Percentiles rank a stretch among this genome's conserved stretches.
phyloP scores from a whole-genome alignment of 2,113 vertebrate species.

The Percina caprodes region DNA sequence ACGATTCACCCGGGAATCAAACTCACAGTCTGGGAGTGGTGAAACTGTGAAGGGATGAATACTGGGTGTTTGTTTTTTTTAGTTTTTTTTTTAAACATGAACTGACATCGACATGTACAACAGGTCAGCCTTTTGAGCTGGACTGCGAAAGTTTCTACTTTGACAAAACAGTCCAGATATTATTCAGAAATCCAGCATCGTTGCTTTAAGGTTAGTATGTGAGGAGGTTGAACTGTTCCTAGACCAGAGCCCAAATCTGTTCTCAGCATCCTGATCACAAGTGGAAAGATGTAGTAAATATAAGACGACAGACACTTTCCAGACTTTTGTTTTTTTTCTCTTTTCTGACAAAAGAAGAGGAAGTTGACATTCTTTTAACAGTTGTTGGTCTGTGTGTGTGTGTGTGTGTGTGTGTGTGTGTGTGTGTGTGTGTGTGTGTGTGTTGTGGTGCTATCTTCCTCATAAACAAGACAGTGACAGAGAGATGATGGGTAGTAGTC shows the following conservation, averaged over 20 bases:
- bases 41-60: slow-evolving; percentile 53
- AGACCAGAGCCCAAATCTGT: slow-evolving; percentile 37
- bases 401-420: slow-evolving; percentile 11
- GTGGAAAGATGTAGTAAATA: slow-evolving; percentile 49
- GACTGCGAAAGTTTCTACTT: slow-evolving; percentile 16
- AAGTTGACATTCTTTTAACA: slow-evolving; percentile 52
- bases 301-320: slow-evolving; percentile 53
- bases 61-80: slow-evolving; percentile 39
- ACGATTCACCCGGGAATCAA: slow-evolving; percentile 48
- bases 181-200: slow-evolving; percentile 57
- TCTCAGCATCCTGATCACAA: slow-evolving; percentile 34
- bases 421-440: slow-evolving; percentile 15
- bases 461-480: slow-evolving; percentile 49
- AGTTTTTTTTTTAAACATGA: slow-evolving; percentile 33
- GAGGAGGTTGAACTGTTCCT: slow-evolving; percentile 46
- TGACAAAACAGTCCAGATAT: slow-evolving; percentile 26
- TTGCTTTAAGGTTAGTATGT: slow-evolving; percentile 50
- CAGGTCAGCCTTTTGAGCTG: slow-evolving; percentile 29
- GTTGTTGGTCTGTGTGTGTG: slow-evolving; percentile 17
- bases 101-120: slow-evolving; percentile 56
- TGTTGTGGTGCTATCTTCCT: slow-evolving; percentile 30
- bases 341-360: slow-evolving; percentile 68
- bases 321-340: slow-evolving; percentile 28
- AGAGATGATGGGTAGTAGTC: slow-evolving; percentile 36
- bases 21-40: slow-evolving; percentile 38